phyloP scores from a whole-genome alignment of 2,888 invertebrate genomes.

The Microplitis deprimator region DNA sequence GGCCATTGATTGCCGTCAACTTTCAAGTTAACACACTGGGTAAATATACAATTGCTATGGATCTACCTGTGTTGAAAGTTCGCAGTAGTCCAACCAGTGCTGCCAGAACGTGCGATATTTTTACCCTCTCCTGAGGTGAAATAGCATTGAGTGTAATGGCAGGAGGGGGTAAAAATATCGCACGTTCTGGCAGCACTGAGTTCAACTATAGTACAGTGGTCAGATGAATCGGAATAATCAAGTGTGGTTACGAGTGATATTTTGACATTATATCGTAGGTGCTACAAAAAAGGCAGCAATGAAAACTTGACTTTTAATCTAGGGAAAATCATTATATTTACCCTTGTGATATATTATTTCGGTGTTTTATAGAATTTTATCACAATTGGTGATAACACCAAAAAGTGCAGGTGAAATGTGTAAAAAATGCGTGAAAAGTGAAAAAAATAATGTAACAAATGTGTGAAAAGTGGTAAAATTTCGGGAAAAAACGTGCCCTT shows the following conservation, averaged over 20 bases:
- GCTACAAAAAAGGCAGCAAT: slow-evolving; percentile 53
- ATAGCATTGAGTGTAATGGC: too few relatives aligned
- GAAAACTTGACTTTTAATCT: slow-evolving; percentile 51
- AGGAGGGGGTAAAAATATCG: too few relatives aligned
- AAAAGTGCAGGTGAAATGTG: not conserved
- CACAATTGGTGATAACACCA: not conserved
- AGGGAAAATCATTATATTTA: slow-evolving; percentile 52
- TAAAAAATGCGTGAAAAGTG: slow-evolving; percentile 38
- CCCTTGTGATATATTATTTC: slow-evolving; percentile 38
- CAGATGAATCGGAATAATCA: not conserved
- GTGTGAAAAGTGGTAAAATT: too few relatives aligned
- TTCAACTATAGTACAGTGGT: not conserved
- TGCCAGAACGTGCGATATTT: too few relatives aligned
- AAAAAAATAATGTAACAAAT: slow-evolving; percentile 33
- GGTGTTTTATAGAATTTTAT: not conserved
- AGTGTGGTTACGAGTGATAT: not conserved
- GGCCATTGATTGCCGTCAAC: too few relatives aligned
- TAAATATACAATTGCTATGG: too few relatives aligned
- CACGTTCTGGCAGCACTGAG: too few relatives aligned
- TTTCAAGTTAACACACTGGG: too few relatives aligned
- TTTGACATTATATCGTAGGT: slow-evolving; percentile 45
- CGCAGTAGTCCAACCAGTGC: too few relatives aligned
- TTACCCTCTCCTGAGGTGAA: too few relatives aligned
- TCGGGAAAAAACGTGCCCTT: too few relatives aligned
- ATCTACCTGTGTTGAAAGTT: too few relatives aligned